Evolutionary conservation across 2,113 vertebrate species (phyloP).

Genomic region (Megaceryle torquata): DNA sequence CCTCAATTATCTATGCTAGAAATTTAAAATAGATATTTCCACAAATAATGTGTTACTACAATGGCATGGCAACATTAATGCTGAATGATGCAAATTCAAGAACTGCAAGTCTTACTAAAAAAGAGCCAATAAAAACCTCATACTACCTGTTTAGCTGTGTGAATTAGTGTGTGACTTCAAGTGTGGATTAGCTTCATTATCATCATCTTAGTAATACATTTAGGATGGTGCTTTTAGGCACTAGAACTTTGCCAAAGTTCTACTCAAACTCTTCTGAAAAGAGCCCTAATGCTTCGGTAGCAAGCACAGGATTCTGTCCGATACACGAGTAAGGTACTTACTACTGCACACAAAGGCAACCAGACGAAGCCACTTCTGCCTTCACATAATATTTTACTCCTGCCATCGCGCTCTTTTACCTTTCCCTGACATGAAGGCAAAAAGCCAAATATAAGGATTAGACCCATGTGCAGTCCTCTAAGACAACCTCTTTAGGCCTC

Average conservation of each 20-base stretch:
- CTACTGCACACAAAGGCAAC: neutral
- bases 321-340: neutral
- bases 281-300: neutral
- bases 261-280: neutral
- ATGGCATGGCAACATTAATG: neutral
- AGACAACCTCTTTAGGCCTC: neutral
- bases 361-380: neutral
- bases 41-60: neutral
- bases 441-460: neutral
- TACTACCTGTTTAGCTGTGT: neutral
- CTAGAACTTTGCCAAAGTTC: neutral
- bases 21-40: neutral
- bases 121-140: neutral
- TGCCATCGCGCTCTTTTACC: neutral
- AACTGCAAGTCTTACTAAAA: neutral
- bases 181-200: neutral
- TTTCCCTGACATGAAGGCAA: neutral
- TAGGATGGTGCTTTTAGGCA: neutral
- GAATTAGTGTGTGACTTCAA: neutral
- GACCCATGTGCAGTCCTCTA: neutral
- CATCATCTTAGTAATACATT: neutral
- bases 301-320: neutral
- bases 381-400: neutral
- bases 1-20: neutral
- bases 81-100: neutral